Conservation (phyloP, 2,797 vertebrate species). For the Momotus momota region DNA sequence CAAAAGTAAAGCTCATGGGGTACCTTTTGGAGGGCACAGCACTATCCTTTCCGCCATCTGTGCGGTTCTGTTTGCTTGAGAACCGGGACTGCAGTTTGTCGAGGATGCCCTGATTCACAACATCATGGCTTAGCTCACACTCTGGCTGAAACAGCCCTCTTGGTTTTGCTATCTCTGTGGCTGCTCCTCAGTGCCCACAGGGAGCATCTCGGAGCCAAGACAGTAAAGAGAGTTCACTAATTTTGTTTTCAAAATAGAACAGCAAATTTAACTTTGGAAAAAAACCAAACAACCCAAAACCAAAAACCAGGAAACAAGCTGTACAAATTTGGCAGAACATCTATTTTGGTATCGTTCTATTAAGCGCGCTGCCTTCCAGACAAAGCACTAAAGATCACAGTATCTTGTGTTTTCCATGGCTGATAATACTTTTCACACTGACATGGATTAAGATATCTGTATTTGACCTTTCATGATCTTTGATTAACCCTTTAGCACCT, state of each 20-base stretch:
- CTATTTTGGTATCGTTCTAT: constrained; percentile 30
- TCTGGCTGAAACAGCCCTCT: background rate
- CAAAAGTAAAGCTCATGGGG: background rate
- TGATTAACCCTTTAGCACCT: constrained; percentile 12
- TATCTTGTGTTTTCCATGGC: background rate
- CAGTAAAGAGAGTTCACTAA: background rate
- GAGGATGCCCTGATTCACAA: background rate
- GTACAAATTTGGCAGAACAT: constrained; percentile 37
- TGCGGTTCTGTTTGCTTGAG: background rate
- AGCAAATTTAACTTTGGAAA: background rate
- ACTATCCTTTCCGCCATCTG: background rate
- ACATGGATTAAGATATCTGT: background rate
- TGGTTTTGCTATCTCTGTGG: background rate
- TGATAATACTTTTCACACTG: constrained; percentile 2
- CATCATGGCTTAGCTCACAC: background rate
- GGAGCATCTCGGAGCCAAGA: background rate
- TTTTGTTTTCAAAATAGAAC: constrained; percentile 28
- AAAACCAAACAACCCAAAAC: background rate
- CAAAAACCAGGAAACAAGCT: background rate
- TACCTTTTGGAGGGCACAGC: background rate
- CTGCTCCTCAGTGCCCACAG: background rate
- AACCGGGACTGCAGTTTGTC: background rate
- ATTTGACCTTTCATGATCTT: constrained; percentile 13
- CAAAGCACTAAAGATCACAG: background rate
- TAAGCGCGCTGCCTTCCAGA: background rate